Base-by-base conservation (phyloP, 2,888 invertebrate genomes). In the Pasiphila rectangulata region DNA sequence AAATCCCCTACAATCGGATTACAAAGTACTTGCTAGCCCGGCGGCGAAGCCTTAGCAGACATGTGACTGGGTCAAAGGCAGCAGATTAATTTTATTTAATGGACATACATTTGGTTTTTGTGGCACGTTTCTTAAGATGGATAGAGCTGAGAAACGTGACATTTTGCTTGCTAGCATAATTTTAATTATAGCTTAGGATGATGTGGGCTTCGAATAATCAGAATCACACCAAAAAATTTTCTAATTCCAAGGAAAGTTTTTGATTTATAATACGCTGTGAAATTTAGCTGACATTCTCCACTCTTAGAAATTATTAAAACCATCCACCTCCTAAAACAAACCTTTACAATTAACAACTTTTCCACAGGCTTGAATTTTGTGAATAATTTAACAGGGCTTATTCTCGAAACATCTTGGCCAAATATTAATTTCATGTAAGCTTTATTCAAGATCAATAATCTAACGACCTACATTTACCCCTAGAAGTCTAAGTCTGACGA, bases 31-130 rank as follows among this genome's bases (percentile, higher is more conserved):
- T 61, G 57, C 63, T 63, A 64, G n/a, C n/a, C n/a, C n/a, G n/a
- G n/a, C 57, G 61, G 61, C 46, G 77, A 80, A 72, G 61, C 75
- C 79, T 36, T 67, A 69, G 55, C 35, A 23, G 61, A 39, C 40
- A 51, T 54, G 62, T 46, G 64, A 72, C 63, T 75, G 64, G 78
- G 76, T 75, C 74, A 76, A 72, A 72, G 70, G 62, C 67, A 65
- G 59, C 56, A 56, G 63, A 61, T 69, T 68, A 60, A 64, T 63
- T 59, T 55, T 49, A 52, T 49, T 55, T 54, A 54, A 32, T 38
- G 46, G 55, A 48, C 51, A 49, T 42, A 40, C 34, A 45, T 24
- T 50, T 42, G 36, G 43, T 10, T 45, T 41, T 41, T 37, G 13
- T 21, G 17, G 27, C 47, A 37, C 39, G 51, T 44, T 51, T 46